phyloP scores from a whole-genome alignment of 2,888 invertebrate genomes.

The Lycaena phlaeas region DNA sequence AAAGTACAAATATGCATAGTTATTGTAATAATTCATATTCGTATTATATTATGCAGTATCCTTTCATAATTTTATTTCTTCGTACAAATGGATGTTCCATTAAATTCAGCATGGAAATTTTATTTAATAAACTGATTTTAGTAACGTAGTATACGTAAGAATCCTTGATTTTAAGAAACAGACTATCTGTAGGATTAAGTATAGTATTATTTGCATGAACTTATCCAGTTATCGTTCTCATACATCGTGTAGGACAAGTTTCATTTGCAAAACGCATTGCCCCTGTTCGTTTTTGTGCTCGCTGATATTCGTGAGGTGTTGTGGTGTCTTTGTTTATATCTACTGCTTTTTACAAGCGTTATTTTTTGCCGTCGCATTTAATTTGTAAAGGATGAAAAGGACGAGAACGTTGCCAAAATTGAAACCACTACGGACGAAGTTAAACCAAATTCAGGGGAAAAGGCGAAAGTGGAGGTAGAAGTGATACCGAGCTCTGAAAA shows the following conservation, averaged over 20 bases:
- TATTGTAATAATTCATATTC: no score
- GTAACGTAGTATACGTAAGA: neutral
- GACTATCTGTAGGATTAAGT: neutral
- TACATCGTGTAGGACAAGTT: constrained; percentile 26
- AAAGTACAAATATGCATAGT: no score
- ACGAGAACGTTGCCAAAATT: constrained; percentile 61
- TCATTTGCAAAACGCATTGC: constrained; percentile 39
- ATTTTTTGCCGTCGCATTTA: constrained; percentile 60
- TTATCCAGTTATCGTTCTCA: constrained; percentile 10
- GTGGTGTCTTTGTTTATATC: constrained; percentile 35
- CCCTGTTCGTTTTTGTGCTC: constrained; percentile 39
- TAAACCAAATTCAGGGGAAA: constrained; percentile 51
- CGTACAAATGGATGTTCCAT: neutral
- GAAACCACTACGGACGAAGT: constrained; percentile 64
- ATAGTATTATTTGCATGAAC: constrained; percentile 5
- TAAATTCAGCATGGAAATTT: neutral
- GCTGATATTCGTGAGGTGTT: constrained; percentile 36
- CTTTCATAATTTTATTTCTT: neutral
- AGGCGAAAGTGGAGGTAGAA: constrained; percentile 36
- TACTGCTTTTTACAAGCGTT: constrained; percentile 31
- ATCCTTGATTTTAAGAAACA: neutral
- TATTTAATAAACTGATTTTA: neutral
- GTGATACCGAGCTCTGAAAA: constrained; percentile 47
- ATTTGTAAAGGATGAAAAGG: constrained; percentile 52
- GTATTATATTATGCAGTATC: no score